Evolutionary conservation across 2,797 vertebrate species (phyloP).

Genomic region (Enteromius afrohamiltoni): DNA sequence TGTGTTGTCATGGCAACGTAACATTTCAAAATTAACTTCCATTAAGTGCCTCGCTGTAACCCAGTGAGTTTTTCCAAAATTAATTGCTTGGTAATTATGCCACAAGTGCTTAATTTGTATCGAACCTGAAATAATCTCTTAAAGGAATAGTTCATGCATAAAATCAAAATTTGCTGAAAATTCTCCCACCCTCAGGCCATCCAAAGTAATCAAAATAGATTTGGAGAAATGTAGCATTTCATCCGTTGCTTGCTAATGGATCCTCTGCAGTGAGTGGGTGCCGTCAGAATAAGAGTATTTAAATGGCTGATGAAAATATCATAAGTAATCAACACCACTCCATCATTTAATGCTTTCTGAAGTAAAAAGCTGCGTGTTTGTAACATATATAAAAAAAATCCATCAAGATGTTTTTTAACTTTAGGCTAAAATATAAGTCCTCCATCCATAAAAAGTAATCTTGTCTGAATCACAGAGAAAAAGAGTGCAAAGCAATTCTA

Average conservation of each 20-base stretch:
- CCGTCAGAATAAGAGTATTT: background rate
- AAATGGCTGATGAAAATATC: background rate
- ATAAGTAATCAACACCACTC: background rate
- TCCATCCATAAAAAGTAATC: background rate
- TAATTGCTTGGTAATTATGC: background rate
- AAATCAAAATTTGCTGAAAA: background rate
- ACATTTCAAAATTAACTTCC: background rate
- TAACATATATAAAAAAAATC: background rate
- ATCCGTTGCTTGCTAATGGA: background rate
- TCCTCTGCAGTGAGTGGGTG: background rate
- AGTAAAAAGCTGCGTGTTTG: background rate
- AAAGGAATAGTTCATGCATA: constrained; percentile 4
- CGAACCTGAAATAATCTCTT: background rate
- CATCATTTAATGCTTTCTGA: background rate
- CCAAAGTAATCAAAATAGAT: background rate
- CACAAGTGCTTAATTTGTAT: background rate
- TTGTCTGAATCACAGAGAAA: background rate
- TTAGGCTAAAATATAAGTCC: background rate
- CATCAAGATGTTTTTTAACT: no score
- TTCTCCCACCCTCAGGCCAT: background rate
- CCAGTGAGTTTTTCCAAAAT: background rate
- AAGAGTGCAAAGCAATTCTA: background rate
- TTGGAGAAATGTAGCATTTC: background rate
- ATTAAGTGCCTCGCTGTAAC: background rate
- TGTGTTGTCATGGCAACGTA: constrained; percentile 1